Evolutionary conservation across 2,888 invertebrate species (phyloP).

Genomic region (Balanococcus diminutus): DNA sequence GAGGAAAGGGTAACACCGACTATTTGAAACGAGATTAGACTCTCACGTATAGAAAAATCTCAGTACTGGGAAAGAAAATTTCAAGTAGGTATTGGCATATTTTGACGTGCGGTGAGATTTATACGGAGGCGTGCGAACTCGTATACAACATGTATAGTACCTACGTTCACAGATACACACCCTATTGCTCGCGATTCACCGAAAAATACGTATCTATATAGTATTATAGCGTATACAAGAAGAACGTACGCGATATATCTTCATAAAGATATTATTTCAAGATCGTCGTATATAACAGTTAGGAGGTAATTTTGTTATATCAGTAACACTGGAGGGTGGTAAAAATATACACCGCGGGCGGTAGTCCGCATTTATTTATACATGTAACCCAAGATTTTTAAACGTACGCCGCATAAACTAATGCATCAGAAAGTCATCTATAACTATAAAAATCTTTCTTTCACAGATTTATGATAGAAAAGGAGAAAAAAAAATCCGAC

Average conservation of each 20-base stretch:
- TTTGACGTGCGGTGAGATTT: neutral
- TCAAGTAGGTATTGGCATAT: neutral
- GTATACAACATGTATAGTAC: neutral
- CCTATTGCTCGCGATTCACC: conserved; percentile 12
- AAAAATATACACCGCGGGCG: conserved; percentile 50
- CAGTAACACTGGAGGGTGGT: conserved; percentile 54
- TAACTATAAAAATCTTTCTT: conserved; percentile 50
- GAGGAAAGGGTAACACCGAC: too few species aligned
- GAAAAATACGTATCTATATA: neutral
- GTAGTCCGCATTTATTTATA: conserved; percentile 53
- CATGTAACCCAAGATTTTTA: conserved; percentile 49
- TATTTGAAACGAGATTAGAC: too few species aligned
- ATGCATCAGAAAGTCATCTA: conserved; percentile 52
- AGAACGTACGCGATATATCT: conserved; percentile 47
- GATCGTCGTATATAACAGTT: conserved; percentile 51
- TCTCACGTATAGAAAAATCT: too few species aligned
- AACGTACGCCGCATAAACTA: conserved; percentile 48
- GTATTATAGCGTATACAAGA: neutral
- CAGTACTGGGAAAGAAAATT: too few species aligned
- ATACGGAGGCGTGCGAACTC: neutral
- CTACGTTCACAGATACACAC: neutral
- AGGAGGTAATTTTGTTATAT: conserved; percentile 54
- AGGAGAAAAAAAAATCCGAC: neutral
- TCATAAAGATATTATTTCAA: conserved; percentile 51
- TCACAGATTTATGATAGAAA: conserved; percentile 52